These are phyloP conservation scores for Nasonia giraulti DNA, from an alignment of 1,140 invertebrate genomes.

Conservation along the genomic window DNA sequence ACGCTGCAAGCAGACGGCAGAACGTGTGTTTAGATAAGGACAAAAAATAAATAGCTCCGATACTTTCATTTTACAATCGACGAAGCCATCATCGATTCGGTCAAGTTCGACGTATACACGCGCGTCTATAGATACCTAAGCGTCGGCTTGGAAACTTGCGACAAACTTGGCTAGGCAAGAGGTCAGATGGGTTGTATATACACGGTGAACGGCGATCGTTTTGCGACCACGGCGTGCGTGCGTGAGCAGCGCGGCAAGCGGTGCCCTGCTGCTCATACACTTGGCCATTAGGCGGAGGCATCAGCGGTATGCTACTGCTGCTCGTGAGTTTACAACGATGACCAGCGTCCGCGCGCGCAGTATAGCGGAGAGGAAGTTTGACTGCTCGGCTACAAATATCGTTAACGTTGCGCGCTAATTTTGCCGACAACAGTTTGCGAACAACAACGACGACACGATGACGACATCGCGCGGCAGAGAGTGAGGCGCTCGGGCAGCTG, in stretches of 20 bases:
- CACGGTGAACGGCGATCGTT: slow-evolving; percentile 4
- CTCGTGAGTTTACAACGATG: slow-evolving; percentile 15
- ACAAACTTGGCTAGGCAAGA: not conserved
- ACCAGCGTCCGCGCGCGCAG: not conserved
- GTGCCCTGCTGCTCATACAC: not conserved
- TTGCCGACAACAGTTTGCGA: slow-evolving; percentile 17
- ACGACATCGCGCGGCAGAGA: not conserved
- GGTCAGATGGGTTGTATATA: not conserved
- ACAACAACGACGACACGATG: not conserved
- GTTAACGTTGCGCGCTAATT: slow-evolving; percentile 30
- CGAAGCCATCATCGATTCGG: too few relatives aligned
- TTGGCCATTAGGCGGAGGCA: slow-evolving; percentile 34
- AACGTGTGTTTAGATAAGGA: too few relatives aligned
- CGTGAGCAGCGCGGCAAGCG: not conserved
- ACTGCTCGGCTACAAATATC: slow-evolving; percentile 21
- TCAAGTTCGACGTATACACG: too few relatives aligned
- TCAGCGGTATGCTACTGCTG: not conserved
- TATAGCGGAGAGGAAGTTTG: not conserved
- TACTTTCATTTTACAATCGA: too few relatives aligned
- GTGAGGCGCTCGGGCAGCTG: not conserved
- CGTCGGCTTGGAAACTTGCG: slow-evolving; percentile 19
- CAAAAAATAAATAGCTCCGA: too few relatives aligned
- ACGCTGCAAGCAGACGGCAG: too few relatives aligned
- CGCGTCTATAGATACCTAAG: too few relatives aligned
- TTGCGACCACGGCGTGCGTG: not conserved